Percentiles rank a stretch among this genome's conserved stretches.
These are phyloP conservation scores for Heloderma charlesbogerti DNA, from an alignment of 2,113 vertebrate species.

Conservation along the genomic window DNA sequence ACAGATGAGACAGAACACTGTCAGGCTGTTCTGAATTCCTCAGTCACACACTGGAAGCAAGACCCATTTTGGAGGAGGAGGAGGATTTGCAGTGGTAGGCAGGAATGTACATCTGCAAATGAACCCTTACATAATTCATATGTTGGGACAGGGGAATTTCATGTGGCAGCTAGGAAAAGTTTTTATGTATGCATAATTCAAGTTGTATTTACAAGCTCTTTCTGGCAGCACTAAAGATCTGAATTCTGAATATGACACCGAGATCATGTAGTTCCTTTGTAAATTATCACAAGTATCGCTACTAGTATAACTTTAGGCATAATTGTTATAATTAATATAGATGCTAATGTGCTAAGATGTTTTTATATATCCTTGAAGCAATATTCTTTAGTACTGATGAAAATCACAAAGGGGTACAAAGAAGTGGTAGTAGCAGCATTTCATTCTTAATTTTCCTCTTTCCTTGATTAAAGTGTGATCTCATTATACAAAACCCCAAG, in stretches of 20 bases:
- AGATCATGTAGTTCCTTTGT: not conserved
- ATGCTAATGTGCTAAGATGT: not conserved
- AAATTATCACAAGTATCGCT: not conserved
- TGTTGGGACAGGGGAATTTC: not conserved
- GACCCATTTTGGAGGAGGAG: not conserved
- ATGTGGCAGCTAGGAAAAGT: not conserved
- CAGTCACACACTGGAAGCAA: not conserved
- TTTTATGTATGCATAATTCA: not conserved
- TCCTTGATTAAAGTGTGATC: conserved; percentile 60
- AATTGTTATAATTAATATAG: not conserved
- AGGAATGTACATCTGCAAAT: not conserved
- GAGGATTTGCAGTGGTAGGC: not conserved
- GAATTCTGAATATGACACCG: not conserved
- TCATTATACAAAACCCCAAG: conserved; percentile 60
- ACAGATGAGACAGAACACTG: not conserved
- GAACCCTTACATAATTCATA: not conserved
- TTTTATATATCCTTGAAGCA: too few species aligned
- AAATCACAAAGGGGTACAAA: conserved; percentile 52
- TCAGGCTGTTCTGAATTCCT: not conserved
- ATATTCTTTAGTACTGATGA: not conserved
- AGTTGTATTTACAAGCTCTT: not conserved
- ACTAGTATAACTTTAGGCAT: not conserved
- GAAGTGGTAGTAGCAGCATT: conserved; percentile 35
- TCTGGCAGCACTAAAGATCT: not conserved
- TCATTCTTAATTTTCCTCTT: conserved; percentile 59